phyloP scores from a whole-genome alignment of 2,888 invertebrate species.

The Nasonia oneida region DNA sequence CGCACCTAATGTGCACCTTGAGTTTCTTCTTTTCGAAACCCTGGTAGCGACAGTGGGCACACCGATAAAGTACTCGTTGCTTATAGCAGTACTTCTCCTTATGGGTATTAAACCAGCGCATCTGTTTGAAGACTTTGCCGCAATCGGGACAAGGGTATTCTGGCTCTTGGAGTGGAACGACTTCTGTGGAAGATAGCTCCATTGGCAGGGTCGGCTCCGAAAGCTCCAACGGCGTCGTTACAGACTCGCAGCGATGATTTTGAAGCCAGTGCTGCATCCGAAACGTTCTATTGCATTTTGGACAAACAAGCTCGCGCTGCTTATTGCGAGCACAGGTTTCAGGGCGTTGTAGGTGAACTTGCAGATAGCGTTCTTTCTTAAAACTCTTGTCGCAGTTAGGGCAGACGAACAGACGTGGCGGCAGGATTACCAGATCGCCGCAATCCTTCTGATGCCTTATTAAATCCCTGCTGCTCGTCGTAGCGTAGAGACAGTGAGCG shows the following conservation, averaged over 20 bases:
- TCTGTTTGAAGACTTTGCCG: neutral
- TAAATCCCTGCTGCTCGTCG: neutral
- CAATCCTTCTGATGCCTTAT: neutral
- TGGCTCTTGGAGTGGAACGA: neutral
- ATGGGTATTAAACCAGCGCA: neutral
- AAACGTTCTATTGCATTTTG: neutral
- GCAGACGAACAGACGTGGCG: neutral
- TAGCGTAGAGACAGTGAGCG: neutral
- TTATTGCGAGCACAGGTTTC: neutral
- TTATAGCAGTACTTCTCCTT: neutral
- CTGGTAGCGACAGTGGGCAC: slow-evolving; percentile 28
- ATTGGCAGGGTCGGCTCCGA: neutral
- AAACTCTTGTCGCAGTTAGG: neutral
- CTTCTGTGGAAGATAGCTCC: too few species aligned
- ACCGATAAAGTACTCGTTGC: neutral
- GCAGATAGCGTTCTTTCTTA: neutral
- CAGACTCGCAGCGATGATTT: neutral
- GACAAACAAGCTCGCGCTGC: neutral
- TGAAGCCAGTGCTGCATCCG: neutral
- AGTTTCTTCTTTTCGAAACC: neutral
- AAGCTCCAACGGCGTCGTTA: neutral
- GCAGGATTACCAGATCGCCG: neutral
- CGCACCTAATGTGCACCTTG: slow-evolving; percentile 15
- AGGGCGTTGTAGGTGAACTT: neutral
- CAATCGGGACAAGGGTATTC: neutral